Percentiles rank a stretch among this genome's conserved stretches.
These are phyloP conservation scores for Mirounga angustirostris DNA, from an alignment of 2,113 vertebrate genomes.

Conservation along the genomic window DNA sequence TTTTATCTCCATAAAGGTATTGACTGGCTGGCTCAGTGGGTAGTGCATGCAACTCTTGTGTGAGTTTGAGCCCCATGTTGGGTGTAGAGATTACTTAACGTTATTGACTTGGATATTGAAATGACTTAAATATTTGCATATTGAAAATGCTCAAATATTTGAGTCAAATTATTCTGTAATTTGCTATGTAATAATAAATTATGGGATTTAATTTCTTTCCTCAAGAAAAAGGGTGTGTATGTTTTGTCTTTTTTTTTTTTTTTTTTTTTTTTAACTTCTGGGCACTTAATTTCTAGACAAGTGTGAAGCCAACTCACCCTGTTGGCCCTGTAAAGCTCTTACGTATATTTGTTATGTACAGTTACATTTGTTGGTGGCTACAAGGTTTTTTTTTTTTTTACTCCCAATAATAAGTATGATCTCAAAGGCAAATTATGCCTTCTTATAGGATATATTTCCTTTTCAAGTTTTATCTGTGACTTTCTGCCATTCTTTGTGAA, in stretches of 20 bases:
- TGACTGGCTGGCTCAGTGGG: background rate
- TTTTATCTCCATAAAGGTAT: conserved; percentile 30
- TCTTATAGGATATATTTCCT: background rate
- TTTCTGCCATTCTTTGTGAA: background rate
- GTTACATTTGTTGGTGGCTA: conserved; percentile 30
- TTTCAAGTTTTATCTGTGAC: background rate
- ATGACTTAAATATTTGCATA: background rate
- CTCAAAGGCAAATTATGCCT: background rate
- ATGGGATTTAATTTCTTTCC: conserved; percentile 33
- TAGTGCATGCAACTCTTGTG: background rate
- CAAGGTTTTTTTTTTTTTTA: conserved; percentile 12
- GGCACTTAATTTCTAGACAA: conserved; percentile 30
- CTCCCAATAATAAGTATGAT: background rate
- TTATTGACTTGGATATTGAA: background rate
- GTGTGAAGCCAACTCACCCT: background rate
- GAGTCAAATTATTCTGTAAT: conserved; percentile 31
- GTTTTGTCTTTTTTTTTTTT: background rate
- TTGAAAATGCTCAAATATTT: conserved; percentile 53
- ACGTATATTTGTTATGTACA: background rate
- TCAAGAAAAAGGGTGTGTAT: background rate
- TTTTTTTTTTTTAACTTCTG: background rate
- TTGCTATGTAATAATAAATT: conserved; percentile 12
- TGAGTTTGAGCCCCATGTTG: background rate
- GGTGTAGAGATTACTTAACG: background rate
- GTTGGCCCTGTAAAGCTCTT: conserved; percentile 23